Evolutionary conservation across 2,113 vertebrate species (phyloP).

Genomic region (Merops nubicus): DNA sequence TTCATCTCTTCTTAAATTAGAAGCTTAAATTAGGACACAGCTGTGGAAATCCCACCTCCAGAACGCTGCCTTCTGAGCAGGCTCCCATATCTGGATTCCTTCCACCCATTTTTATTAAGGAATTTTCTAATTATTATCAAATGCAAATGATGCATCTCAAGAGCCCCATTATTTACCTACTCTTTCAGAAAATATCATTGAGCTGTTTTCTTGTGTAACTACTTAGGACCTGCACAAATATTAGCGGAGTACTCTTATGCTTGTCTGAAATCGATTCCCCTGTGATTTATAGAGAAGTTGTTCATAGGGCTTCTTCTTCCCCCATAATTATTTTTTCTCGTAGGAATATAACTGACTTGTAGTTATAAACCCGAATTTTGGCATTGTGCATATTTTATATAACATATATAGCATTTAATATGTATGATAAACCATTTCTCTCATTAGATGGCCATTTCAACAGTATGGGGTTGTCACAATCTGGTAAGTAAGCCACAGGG

Average conservation of each 20-base stretch:
- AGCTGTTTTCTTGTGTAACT: not conserved
- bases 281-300: not conserved
- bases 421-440: not conserved
- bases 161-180: not conserved
- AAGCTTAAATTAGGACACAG: not conserved
- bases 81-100: not conserved
- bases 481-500: not conserved
- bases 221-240: not conserved
- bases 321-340: not conserved
- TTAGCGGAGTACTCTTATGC: not conserved
- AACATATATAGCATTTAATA: not conserved
- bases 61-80: not conserved
- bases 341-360: not conserved
- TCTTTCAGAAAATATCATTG: constrained; percentile 10
- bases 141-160: not conserved
- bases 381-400: not conserved
- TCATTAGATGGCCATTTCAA: not conserved
- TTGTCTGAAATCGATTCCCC: not conserved
- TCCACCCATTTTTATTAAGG: not conserved
- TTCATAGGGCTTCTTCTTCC: not conserved
- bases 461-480: not conserved
- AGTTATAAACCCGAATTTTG: not conserved
- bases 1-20: not conserved
- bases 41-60: not conserved
- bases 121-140: not conserved